Base-by-base conservation (phyloP, 2,797 vertebrate genomes). In the Microctenopoma steveboyesi region DNA sequence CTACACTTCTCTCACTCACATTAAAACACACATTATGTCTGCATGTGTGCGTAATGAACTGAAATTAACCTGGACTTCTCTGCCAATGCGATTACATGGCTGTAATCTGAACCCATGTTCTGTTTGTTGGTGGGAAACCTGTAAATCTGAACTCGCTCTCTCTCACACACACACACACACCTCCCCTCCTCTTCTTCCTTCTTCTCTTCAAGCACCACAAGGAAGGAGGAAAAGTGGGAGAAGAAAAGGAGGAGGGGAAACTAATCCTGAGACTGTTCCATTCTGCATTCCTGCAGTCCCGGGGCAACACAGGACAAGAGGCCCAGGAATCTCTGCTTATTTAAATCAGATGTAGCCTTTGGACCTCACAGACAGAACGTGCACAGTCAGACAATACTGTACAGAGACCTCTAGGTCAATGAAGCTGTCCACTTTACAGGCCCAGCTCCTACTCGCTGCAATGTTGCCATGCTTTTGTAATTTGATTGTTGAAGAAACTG, bases 231-330 rank as follows among this genome's bases (percentile, higher is more conserved):
- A 81, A 80, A 74, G 37, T 55, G 66, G 62, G 68, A 56, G 69
- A 76, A 79, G 68, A 78, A 81, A 88, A 69, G 78, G 82, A 88
- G 81, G 78, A 78, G 81, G 85, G 82, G 86, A 81, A 81, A 61
- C 78, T 89, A 89, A 92, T 91, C 90, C 75, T 78, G 72, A 85
- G 68, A 48, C 79, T 14, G 70, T 82, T 90, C 79, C 60, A 81
- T 86, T 90, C 85, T 89, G 78, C 87, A 93, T 92, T 91, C 89
- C 88, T 90, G 69, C 76, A 81, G 83, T 88, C 89, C 85, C 85
- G 65, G 66, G 88, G 86, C 78, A 92, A 89, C 87, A 86, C 72
- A 64, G 85, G 74, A 88, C 86, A 82, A 83, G 88, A 86, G 84
- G 83, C 81, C 84, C 85, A 69, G 75, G 89, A 90, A 90, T 91